Evolutionary conservation across 2,888 invertebrate species (phyloP).

Genomic region (Craniophora ligustri): DNA sequence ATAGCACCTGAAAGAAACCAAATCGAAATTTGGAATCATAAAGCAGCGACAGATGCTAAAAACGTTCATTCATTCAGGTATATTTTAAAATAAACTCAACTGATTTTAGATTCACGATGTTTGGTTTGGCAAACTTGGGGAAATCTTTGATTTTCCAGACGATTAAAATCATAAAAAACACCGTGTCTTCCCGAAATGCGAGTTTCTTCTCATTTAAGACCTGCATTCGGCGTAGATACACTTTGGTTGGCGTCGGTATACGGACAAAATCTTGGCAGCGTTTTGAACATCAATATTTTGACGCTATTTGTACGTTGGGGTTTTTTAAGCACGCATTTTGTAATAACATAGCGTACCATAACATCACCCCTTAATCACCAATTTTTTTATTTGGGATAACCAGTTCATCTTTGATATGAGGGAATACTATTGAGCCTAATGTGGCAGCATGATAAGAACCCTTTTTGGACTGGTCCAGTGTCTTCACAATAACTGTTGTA

Average conservation of each 20-base stretch:
- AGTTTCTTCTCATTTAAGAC: conserved; percentile 7
- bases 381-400: no score
- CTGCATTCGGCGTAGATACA: conserved; percentile 8
- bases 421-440: no score
- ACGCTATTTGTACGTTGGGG: background rate
- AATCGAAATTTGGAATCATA: background rate
- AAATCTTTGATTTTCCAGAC: conserved; percentile 9
- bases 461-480: no score
- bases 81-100: background rate
- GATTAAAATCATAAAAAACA: conserved; percentile 29
- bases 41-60: no score
- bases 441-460: no score
- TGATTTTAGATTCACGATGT: background rate
- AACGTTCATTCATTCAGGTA: background rate
- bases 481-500: no score
- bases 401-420: no score
- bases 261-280: conserved; percentile 35
- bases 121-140: conserved; percentile 16
- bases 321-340: conserved; percentile 7
- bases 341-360: background rate
- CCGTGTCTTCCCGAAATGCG: background rate
- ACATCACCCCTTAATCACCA: background rate
- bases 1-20: background rate
- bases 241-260: conserved; percentile 11
- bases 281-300: conserved; percentile 33